These are phyloP conservation scores for Peromyscus attwateri DNA, from an alignment of 2,797 vertebrate species.

Conservation along the genomic window DNA sequence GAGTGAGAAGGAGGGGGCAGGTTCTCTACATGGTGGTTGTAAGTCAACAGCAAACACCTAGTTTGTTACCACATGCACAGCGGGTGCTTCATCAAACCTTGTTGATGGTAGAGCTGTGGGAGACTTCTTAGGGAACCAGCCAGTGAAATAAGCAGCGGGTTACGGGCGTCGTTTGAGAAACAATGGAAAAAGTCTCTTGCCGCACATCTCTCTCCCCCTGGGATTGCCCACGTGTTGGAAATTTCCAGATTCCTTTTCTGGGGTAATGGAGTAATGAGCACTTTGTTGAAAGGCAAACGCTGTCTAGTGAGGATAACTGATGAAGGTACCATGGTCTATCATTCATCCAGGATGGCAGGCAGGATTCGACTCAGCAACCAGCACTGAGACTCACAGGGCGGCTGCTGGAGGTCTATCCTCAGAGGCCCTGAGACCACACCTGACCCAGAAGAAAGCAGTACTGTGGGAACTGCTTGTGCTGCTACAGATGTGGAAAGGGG, in stretches of 20 bases:
- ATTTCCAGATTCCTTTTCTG: conserved; percentile 56
- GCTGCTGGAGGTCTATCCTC: neutral
- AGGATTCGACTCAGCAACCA: neutral
- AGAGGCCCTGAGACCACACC: neutral
- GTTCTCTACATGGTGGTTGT: conserved; percentile 5
- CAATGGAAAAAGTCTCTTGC: conserved; percentile 61
- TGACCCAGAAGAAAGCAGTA: neutral
- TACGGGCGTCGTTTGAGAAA: conserved; percentile 71
- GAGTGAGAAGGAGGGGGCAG: fast-evolving
- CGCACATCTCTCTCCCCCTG: conserved; percentile 38
- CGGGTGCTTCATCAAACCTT: conserved; percentile 70
- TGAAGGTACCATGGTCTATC: neutral
- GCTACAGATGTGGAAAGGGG: neutral
- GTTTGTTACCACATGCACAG: conserved; percentile 53
- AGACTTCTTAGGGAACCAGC: conserved; percentile 57
- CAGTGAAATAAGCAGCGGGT: conserved; percentile 60
- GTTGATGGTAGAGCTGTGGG: conserved; percentile 41
- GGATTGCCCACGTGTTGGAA: conserved; percentile 52
- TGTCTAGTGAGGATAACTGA: conserved; percentile 15
- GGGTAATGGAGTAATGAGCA: conserved; percentile 65
- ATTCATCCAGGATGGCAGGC: conserved; percentile 16
- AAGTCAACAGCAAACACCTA: conserved; percentile 55
- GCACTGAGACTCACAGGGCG: neutral
- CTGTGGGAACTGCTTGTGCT: neutral
- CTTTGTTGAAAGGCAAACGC: conserved; percentile 65